phyloP scores from a whole-genome alignment of 2,797 vertebrate genomes.

The Propithecus deckenii region DNA sequence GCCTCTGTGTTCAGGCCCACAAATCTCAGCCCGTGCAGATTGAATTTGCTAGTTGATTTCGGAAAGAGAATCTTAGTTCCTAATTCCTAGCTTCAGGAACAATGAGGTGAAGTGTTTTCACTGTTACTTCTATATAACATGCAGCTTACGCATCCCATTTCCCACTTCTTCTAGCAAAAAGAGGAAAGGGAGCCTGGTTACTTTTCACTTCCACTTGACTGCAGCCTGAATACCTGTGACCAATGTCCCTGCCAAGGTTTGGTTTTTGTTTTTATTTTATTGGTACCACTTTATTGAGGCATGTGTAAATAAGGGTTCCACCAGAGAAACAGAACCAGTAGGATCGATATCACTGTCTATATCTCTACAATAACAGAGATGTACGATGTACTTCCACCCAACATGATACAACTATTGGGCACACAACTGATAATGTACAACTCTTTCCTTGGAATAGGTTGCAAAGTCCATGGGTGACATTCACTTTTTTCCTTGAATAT shows the following conservation, averaged over 20 bases:
- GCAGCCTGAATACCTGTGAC: background rate
- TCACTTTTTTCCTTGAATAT: background rate
- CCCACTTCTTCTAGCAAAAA: constrained; percentile 1
- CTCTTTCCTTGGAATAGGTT: background rate
- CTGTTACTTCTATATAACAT: background rate
- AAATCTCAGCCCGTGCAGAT: background rate
- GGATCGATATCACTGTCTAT: background rate
- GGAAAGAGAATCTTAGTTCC: background rate
- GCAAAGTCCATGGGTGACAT: background rate
- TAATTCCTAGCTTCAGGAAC: background rate
- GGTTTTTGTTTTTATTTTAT: background rate
- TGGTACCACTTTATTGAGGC: background rate
- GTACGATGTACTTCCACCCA: background rate
- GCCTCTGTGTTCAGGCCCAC: background rate
- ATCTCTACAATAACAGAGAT: background rate
- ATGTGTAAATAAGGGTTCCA: background rate
- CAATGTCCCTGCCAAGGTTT: background rate
- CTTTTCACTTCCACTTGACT: constrained; percentile 19
- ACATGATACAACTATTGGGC: background rate
- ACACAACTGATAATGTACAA: background rate
- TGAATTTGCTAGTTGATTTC: background rate
- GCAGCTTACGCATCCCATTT: background rate
- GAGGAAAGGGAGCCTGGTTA: background rate
- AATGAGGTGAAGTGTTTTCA: background rate
- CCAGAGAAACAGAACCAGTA: background rate